A percentile compares a stretch with the other conserved stretches of the same genome.
phyloP scores from a whole-genome alignment of 2,113 vertebrate species.

The Pseudois nayaur region DNA sequence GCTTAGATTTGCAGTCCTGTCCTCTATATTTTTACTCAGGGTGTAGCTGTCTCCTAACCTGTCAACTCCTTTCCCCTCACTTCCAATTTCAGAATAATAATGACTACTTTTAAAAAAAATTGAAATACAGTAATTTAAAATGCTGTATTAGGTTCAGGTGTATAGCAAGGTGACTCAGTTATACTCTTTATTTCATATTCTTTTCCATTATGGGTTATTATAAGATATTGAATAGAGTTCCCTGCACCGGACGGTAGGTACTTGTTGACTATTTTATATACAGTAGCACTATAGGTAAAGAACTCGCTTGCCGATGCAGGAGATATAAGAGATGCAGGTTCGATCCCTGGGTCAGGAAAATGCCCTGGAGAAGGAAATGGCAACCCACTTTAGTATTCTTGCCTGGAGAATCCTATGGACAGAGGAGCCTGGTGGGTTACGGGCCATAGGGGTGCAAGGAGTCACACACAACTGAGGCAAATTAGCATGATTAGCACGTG shows the following conservation, averaged over 20 bases:
- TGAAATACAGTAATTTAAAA: not conserved
- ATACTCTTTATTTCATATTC: not conserved
- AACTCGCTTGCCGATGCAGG: not conserved
- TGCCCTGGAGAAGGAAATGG: not conserved
- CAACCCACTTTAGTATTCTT: not conserved
- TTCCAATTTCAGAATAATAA: not conserved
- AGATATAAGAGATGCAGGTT: not conserved
- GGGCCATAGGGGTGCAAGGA: not conserved
- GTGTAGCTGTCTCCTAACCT: not conserved
- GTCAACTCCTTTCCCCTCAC: not conserved
- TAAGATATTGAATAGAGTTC: not conserved
- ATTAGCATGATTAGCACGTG: not conserved
- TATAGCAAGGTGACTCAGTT: not conserved
- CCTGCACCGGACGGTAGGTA: rapidly evolving
- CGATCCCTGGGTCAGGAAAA: not conserved
- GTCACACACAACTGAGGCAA: not conserved
- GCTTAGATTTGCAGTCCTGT: not conserved
- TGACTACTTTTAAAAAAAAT: not conserved
- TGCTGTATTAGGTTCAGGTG: not conserved
- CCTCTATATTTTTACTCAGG: not conserved
- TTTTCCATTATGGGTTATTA: not conserved
- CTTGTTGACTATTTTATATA: not conserved
- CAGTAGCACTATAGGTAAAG: not conserved
- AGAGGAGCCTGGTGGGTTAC: not conserved
- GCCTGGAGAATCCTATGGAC: not conserved